A percentile compares a stretch with the other conserved stretches of the same genome.
phyloP scores from a whole-genome alignment of 2,113 vertebrate genomes.

The Romanogobio albipinnatus region DNA sequence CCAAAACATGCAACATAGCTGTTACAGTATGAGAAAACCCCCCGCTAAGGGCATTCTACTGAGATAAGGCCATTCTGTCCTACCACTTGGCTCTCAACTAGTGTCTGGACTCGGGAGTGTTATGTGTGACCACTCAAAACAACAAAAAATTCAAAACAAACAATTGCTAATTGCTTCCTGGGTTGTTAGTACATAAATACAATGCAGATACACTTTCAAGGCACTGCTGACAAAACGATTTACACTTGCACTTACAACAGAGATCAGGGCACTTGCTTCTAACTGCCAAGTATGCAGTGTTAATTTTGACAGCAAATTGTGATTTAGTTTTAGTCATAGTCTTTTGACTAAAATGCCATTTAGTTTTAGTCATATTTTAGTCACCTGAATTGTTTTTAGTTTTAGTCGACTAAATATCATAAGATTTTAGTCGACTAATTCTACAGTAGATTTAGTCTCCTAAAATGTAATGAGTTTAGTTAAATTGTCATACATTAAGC shows the following conservation, averaged over 20 bases:
- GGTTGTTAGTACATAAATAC: background rate
- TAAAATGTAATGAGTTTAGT: no score
- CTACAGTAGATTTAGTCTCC: no score
- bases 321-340: no score
- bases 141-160: background rate
- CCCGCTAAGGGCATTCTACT: background rate
- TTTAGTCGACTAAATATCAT: no score
- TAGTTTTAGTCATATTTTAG: no score
- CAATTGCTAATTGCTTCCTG: background rate
- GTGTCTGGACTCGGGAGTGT: background rate
- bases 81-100: background rate
- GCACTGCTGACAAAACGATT: slow-evolving; percentile 14
- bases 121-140: background rate
- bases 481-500: no score
- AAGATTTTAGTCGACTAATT: no score
- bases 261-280: slow-evolving; percentile 7
- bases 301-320: no score
- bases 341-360: no score
- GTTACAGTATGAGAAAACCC: background rate
- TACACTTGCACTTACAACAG: background rate
- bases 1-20: background rate
- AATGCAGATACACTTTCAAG: background rate
- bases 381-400: no score
- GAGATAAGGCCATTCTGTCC: slow-evolving; percentile 22
- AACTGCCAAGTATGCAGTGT: slow-evolving; percentile 36